Conservation (phyloP, 1,140 invertebrate species). For the Eurosta solidaginis region DNA sequence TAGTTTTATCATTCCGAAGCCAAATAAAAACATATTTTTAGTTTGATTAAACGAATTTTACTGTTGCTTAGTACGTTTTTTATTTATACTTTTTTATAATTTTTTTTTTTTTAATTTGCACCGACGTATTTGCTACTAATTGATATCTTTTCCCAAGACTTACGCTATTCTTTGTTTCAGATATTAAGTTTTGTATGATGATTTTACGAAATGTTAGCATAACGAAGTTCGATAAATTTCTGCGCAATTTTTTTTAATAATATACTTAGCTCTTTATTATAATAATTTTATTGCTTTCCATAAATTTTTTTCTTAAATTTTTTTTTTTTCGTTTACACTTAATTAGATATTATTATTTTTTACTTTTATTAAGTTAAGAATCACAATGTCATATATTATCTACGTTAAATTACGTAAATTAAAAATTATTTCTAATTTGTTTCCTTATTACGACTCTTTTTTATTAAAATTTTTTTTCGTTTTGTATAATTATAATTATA, state of each 20-base stretch:
- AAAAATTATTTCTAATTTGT: background rate
- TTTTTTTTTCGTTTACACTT: conserved; percentile 35
- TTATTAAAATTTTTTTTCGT: background rate
- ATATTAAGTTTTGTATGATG: too few relatives aligned
- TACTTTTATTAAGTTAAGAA: conserved; percentile 49
- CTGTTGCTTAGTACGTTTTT: conserved; percentile 20
- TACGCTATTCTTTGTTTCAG: too few relatives aligned
- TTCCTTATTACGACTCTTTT: background rate
- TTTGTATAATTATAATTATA: background rate
- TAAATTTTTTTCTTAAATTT: background rate
- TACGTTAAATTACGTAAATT: conserved; percentile 8
- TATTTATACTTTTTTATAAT: conserved; percentile 36
- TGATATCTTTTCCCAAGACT: too few relatives aligned
- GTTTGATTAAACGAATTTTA: background rate
- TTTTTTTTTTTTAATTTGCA: background rate
- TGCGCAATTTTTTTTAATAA: too few relatives aligned
- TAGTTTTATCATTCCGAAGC: background rate
- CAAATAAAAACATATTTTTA: background rate
- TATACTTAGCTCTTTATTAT: background rate
- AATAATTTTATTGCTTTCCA: background rate
- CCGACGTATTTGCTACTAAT: too few relatives aligned
- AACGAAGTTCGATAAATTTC: too few relatives aligned
- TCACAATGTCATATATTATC: conserved; percentile 49
- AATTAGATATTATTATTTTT: conserved; percentile 40
- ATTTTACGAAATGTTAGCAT: too few relatives aligned